Evolutionary conservation across 2,888 invertebrate species (phyloP).

Genomic region (Drosophila aldrichi): DNA sequence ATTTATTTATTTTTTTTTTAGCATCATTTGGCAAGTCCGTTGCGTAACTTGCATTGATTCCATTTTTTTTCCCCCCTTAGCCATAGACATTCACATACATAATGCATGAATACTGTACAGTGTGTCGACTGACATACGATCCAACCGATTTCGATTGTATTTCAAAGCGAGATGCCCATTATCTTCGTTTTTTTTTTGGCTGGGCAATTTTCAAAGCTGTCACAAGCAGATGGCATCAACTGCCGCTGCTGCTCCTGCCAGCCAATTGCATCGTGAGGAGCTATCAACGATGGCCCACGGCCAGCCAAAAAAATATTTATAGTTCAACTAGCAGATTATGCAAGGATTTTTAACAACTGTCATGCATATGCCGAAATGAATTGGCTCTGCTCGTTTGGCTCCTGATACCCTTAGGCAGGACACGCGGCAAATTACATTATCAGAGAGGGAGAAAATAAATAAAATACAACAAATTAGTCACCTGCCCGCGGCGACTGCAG

Average conservation of each 20-base stretch:
- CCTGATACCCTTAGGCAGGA: conserved; percentile 18
- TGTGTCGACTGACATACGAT: conserved; percentile 15
- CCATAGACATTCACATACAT: conserved; percentile 48
- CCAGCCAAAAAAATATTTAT: conserved; percentile 1
- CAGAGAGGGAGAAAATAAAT: conserved; percentile 41
- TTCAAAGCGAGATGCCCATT: conserved; percentile 57
- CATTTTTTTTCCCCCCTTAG: not conserved
- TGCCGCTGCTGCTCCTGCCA: not conserved
- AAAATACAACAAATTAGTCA: conserved; percentile 60
- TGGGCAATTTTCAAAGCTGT: conserved; percentile 68
- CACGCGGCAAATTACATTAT: conserved; percentile 57
- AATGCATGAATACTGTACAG: conserved; percentile 55
- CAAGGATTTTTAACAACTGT: conserved; percentile 28
- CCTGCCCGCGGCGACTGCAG: conserved; percentile 39
- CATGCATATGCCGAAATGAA: conserved; percentile 20
- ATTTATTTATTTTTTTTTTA: too few species aligned
- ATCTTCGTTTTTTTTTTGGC: conserved; percentile 17
- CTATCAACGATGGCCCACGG: conserved; percentile 35
- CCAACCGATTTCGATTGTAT: conserved; percentile 18
- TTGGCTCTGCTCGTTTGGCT: conserved; percentile 16
- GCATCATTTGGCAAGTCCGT: conserved; percentile 41
- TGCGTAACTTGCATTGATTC: conserved; percentile 42
- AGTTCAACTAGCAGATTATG: conserved; percentile 27
- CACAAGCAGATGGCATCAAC: conserved; percentile 54
- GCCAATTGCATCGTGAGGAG: conserved; percentile 18